Base-by-base conservation (phyloP, 2,113 vertebrate species). In the Galeopterus variegatus region DNA sequence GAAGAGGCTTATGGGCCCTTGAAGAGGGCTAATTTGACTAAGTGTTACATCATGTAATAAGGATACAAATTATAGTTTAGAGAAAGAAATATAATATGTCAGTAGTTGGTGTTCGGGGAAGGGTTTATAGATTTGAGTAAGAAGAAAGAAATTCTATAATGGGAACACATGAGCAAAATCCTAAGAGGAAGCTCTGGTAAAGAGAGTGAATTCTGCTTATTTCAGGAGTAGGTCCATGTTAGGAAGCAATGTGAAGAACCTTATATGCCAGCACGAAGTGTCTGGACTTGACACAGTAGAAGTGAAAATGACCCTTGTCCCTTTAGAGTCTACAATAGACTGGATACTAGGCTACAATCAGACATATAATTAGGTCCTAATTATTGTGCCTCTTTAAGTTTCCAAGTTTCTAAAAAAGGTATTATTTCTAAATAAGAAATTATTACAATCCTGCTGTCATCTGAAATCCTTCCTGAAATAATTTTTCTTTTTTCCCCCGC, bases 401-500 rank as follows among this genome's bases (percentile, higher is more conserved):
- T 88, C 56, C 62, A 87, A 82, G 45, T 48, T 80, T 83, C 81
- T 60, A 86, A 95, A 73, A 88, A 73, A 87, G 64, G 94, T 81
- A 33, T 73, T 62, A 73, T 60, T 87, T 41, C 41, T 60, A 86
- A 95, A 73, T 93, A 67, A 87, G 64, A 95, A 85, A 33, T 73
- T 62, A 73, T 60, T 87, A 75, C 5, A 56, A 69, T 60, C 52
- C 76, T 60, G 56, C 28, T 82, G 50, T 81, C 75, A 89, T 60
- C 24, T 93, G 64, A 83, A 85, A 82, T 70, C 56, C 81, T 75
- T 31, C 87, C 93, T 97, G 76, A 97, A 52, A 64, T 83, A 7
- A 81, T 92, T 96, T 90, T 56, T 24, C 18, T 64, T 45, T 24
- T 8, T 56, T 81, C 70, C 24, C 17, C 54, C 73, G 75, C 60